Evolutionary conservation across 2,797 vertebrate species (phyloP).

Genomic region (Paratrypauchen microcephalus): DNA sequence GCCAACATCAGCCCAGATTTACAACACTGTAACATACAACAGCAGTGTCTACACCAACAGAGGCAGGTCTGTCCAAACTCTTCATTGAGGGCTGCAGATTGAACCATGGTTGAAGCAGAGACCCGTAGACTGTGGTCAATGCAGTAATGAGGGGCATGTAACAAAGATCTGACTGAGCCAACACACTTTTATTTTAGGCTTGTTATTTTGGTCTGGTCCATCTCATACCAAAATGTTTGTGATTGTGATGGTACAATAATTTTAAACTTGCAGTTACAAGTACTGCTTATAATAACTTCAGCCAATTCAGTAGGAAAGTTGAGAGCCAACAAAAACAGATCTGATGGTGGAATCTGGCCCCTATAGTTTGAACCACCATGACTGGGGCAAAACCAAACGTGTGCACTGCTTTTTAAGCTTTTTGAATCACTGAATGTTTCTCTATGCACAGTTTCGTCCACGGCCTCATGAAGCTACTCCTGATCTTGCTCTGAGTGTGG

Average conservation of each 20-base stretch:
- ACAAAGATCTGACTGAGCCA: too few relatives aligned
- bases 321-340: not conserved
- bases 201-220: not conserved
- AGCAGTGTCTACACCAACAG: too few relatives aligned
- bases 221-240: not conserved
- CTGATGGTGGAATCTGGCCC: not conserved
- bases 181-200: not conserved
- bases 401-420: not conserved
- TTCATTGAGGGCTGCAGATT: not conserved
- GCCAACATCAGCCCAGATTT: not conserved
- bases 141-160: not conserved
- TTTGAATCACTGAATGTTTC: not conserved
- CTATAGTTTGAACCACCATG: not conserved
- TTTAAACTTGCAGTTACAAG: not conserved
- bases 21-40: not conserved
- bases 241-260: not conserved
- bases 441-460: slow-evolving; percentile 13
- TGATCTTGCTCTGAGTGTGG: slow-evolving; percentile 38
- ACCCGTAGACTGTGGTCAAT: not conserved
- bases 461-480: slow-evolving; percentile 15
- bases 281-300: not conserved
- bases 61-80: too few relatives aligned
- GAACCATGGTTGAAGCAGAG: not conserved
- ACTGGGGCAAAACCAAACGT: not conserved
- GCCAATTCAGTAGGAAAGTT: not conserved